A percentile compares a stretch with the other conserved stretches of the same genome.
phyloP scores from a whole-genome alignment of 2,113 vertebrate genomes.

The Mesitornis unicolor region DNA sequence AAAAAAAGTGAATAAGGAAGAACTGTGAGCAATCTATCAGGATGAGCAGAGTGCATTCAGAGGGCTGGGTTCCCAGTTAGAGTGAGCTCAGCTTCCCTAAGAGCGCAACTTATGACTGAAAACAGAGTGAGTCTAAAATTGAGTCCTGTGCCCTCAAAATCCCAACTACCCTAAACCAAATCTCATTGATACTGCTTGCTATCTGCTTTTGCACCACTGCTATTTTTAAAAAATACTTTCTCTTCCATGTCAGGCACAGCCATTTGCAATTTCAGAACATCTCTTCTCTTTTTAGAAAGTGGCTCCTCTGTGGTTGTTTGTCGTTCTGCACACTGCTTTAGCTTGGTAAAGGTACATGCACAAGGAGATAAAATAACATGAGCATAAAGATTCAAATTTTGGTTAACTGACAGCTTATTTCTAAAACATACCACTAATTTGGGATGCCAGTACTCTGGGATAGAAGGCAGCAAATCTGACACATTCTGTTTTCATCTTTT shows the following conservation, averaged over 20 bases:
- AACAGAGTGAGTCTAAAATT: background rate
- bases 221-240: background rate
- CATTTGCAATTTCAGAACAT: constrained; percentile 8
- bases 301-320: background rate
- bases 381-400: background rate
- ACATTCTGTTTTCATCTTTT: background rate
- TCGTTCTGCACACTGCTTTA: constrained; percentile 1
- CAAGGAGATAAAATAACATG: background rate
- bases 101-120: background rate
- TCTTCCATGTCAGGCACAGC: background rate
- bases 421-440: background rate
- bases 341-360: background rate
- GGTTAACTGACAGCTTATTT: background rate
- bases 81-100: background rate
- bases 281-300: background rate
- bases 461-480: background rate
- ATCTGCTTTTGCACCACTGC: background rate
- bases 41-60: background rate
- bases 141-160: background rate
- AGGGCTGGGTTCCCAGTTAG: background rate
- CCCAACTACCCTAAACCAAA: background rate
- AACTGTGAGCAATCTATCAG: background rate
- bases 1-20: background rate
- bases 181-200: background rate
- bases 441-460: background rate